Evolutionary conservation across 2,888 invertebrate species (phyloP), one percentile per base, ranked within the genome.

Genomic region (Aricia artaxerxes): DNA sequence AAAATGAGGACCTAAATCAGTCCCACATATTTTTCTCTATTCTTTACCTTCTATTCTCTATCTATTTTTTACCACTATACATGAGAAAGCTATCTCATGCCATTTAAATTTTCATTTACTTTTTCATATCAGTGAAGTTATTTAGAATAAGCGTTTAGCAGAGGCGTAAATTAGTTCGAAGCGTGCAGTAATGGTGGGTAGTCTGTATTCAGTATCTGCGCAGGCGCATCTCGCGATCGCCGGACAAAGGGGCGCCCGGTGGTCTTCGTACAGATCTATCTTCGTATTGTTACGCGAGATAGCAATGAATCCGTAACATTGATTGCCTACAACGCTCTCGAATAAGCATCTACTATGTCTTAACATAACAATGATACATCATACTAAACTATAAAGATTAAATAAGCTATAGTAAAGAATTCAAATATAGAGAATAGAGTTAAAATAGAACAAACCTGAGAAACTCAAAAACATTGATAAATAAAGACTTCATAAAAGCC

Each of bases 151-250:
- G 69, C 35, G 69, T 69, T 35, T 35, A 38, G 5, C 91, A 91
- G 90, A 91, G 91, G 92, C 91, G 91, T 94, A 94, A 94, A 93
- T 94, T 93, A 91, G 91, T 88, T 86, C 88, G 90, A 90, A 90
- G 89, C 89, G 89, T 90, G 91, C 91, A 92, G 93, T 94, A 93
- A 89, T 88, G 90, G 85, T 84, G 88, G 88, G 90, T 90, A 69
- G 88, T 91, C 85, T 91, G 93, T 88, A 91, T 90, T 91, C 91
- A 86, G 88, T 93, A 94, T 94, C 94, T 90, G 84, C 86, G 85
- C 88, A 93, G 91, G 84, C 86, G 85, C 88, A 93, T 93, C 93
- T 92, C 85, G 89, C 90, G 92, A 93, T 92, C 92, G 92, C 92
- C 89, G 91, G 92, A 88, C 88, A 87, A 87, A 88, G 87, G 86